Base-by-base conservation (phyloP, 2,113 vertebrate species). In the Lycaon pictus region DNA sequence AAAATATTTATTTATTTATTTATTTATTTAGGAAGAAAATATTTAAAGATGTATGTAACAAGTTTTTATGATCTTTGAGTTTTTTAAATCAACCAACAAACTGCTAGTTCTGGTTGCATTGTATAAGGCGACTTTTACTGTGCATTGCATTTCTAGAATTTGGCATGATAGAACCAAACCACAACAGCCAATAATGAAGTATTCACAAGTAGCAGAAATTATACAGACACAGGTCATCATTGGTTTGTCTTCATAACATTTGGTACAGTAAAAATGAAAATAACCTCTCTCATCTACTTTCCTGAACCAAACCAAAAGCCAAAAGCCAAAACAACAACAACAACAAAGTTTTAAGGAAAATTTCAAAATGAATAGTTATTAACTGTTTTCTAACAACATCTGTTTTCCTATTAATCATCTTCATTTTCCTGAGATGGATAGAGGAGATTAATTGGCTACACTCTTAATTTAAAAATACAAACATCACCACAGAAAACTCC, bases 381-480 rank as follows among this genome's bases (percentile, higher is more conserved):
- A 76, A 82, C 83, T 98, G 77, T 95, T 71, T 81, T 65, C 37
- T 96, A 93, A 96, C 27, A 96, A 96, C 82, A 58, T 65, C 82
- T 80, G 71, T 93, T 97, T 98, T 87, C 94, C 89, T 92, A 72
- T 86, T 97, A 97, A 91, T 85, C 88, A 98, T 96, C 97, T 87
- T 98, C 95, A 97, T 97, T 94, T 98, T 95, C 79, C 62, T 82
- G 63, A 97, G 96, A 97, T 96, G 65, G 97, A 90, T 0, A 81
- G 29, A 74, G 85, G 81, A 98, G 93, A 97, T 98, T 98, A 96
- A 98, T 98, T 96, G 98, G 95, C 96, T 96, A 85, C 93, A 97
- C 85, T 62, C 90, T 98, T 98, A 97, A 97, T 97, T 95, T 96
- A 95, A 98, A 97, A 43, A 96, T 97, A 93, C 96, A 97, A 98